Base-by-base conservation (phyloP, 1,140 invertebrate species). In the Platyscapa corneri region DNA sequence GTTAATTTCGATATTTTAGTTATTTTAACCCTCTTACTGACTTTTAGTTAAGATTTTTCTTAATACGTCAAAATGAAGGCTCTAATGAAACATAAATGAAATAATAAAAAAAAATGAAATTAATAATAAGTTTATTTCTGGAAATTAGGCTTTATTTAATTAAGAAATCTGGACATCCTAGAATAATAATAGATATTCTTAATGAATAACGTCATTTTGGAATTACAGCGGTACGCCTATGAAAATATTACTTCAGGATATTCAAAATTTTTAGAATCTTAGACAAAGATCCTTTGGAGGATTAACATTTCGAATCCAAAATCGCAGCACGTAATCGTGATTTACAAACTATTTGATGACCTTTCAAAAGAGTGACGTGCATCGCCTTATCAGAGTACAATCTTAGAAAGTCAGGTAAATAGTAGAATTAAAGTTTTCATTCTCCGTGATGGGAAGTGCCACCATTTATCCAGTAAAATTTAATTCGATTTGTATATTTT, bases 311-410 rank as follows among this genome's bases (percentile, higher is more conserved):
- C 23, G n/a, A 42, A 74, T 23, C 27, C 18, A 74, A n/a, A 42
- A 74, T 0, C 37, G 16, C 42, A 74, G 37, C 37, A 74, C 67
- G 34, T 74, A 74, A 74, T 42, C 39, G 12, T 74, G 23, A 42
- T 74, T 74, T 74, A 74, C 27, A 42, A 74, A 42, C 37, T 74
- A 74, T 74, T 74, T 74, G 37, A 74, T 74, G 37, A 42, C 10
- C n/a, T 42, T 5, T 6, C 37, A 27, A 74, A 14, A 27, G 37
- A 74, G 20, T 39, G 42, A 74, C 37, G 37, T 72, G 34, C 37
- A 42, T 74, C n/a, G 5, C 27, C 23, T 42, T 39, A 74, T 42
- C 23, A 2, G 7, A 12, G 8, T 74, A 42, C 6, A n/a, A n/a
- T 42, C 23, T 42, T 18, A 74, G 18, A 72, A 72, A 34, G 27